Base-by-base conservation (phyloP, 2,797 vertebrate genomes). In the Gymnothorax reevesii region DNA sequence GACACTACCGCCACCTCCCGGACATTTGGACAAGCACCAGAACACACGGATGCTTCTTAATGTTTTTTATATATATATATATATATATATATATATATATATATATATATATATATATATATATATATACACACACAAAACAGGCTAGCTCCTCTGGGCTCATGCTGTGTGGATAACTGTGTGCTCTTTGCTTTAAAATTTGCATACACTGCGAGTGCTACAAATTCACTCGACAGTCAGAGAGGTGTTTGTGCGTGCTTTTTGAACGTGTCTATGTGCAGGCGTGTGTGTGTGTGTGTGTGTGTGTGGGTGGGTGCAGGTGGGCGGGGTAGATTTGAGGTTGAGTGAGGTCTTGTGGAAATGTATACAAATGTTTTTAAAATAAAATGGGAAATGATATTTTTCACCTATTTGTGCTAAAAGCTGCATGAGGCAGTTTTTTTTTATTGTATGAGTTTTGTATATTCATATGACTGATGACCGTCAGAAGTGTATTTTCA, bases 11-110 rank as follows among this genome's bases (percentile, higher is more conserved):
- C 60, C 60, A 64, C 57, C 57, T 60, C 6, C 17, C 2, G 57
- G 57, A 60, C 91, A 85, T 89, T 0, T 91, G 94, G 92, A 94
- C 95, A 94, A 94, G 94, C 94, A 93, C 95, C 95, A 96, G 95
- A 98, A 98, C 98, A 98, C 98, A 99, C 98, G 97, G 97, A 97
- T 97, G 97, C 97, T 98, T 98, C 94, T 96, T 96, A 95, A 94
- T 95, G 90, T 95, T 96, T 42, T 42, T 42, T 42, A n/a, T 96
- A 91, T 91, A 89, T 90, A 89, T 88, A 90, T 83, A 91, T 92
- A 91, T 90, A 92, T 96, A 91, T 91, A 89, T 90, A 89, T 88
- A 90, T 83, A 91, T 92, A 91, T 90, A 92, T 96, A 91, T 91
- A 89, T 90, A 89, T 88, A 90, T 83, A 91, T 92, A 91, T 90